Evolutionary conservation across 2,888 invertebrate species (phyloP).

Genomic region (Halictus quadricinctus): DNA sequence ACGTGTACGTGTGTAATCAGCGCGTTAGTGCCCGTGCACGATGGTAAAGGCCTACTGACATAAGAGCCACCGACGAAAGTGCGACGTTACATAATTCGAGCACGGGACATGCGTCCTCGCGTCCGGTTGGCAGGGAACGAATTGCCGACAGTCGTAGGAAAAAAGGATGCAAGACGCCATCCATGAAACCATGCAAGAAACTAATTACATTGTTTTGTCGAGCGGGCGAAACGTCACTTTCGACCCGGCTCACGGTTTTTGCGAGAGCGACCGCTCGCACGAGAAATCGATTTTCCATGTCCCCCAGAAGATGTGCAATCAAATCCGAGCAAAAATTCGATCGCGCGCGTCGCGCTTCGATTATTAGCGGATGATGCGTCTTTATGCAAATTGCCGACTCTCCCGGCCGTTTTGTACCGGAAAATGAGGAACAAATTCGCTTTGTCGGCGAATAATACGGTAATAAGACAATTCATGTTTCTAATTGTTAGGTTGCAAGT

Average conservation of each 20-base stretch:
- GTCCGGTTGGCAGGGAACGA: constrained; percentile 59
- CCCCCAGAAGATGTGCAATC: background rate
- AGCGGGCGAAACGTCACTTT: constrained; percentile 54
- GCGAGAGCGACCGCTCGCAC: background rate
- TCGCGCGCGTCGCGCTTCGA: background rate
- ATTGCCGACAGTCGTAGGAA: constrained; percentile 53
- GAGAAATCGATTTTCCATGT: constrained; percentile 40
- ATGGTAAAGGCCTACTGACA: constrained; percentile 54
- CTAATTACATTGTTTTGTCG: constrained; percentile 64
- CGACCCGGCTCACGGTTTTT: constrained; percentile 33
- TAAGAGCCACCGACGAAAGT: constrained; percentile 78
- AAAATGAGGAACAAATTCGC: background rate
- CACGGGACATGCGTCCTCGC: constrained; percentile 74
- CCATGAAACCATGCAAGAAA: constrained; percentile 48
- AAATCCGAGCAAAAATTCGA: background rate
- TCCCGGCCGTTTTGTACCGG: background rate
- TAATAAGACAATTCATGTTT: background rate
- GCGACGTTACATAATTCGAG: constrained; percentile 75
- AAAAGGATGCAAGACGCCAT: constrained; percentile 51
- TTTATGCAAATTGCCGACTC: background rate
- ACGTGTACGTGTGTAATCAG: constrained; percentile 28
- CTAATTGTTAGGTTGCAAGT: too few species aligned
- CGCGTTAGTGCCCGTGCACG: constrained; percentile 25
- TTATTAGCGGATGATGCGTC: background rate
- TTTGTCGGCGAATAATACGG: background rate